phyloP scores from a whole-genome alignment of 2,888 invertebrate genomes.

The Buathra laborator region DNA sequence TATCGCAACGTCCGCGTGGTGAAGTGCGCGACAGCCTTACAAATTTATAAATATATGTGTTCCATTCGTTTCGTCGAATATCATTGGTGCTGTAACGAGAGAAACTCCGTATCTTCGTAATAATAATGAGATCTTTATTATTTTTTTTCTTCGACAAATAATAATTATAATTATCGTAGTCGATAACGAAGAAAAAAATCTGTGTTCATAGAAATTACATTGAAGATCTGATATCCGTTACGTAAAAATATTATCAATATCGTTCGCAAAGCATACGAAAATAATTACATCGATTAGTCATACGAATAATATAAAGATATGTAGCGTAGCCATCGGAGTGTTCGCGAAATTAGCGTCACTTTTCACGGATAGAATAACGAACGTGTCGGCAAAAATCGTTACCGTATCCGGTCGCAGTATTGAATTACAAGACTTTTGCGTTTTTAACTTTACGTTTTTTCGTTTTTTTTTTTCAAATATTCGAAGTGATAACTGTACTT shows the following conservation, averaged over 20 bases:
- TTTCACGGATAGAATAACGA: neutral
- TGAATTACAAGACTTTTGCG: neutral
- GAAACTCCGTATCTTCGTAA: slow-evolving; percentile 4
- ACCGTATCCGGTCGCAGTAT: neutral
- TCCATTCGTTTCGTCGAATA: slow-evolving; percentile 18
- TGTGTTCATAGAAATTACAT: neutral
- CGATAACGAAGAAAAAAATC: neutral
- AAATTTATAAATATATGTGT: neutral
- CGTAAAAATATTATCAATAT: neutral
- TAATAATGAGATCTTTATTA: slow-evolving; percentile 21
- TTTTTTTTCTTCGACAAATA: slow-evolving; percentile 14
- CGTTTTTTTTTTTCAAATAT: neutral
- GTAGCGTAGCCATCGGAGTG: neutral
- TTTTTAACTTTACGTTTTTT: neutral
- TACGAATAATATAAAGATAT: neutral
- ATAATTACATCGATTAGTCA: neutral
- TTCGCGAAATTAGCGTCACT: neutral
- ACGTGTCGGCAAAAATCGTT: neutral
- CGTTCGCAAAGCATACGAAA: neutral
- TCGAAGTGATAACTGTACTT: neutral
- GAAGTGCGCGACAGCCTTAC: slow-evolving; percentile 6
- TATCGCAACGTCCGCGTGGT: slow-evolving; percentile 50
- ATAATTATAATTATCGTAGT: neutral
- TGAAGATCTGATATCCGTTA: neutral
- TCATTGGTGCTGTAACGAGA: slow-evolving; percentile 52